Evolutionary conservation across 2,113 vertebrate species (phyloP).

Genomic region (Bos javanicus): DNA sequence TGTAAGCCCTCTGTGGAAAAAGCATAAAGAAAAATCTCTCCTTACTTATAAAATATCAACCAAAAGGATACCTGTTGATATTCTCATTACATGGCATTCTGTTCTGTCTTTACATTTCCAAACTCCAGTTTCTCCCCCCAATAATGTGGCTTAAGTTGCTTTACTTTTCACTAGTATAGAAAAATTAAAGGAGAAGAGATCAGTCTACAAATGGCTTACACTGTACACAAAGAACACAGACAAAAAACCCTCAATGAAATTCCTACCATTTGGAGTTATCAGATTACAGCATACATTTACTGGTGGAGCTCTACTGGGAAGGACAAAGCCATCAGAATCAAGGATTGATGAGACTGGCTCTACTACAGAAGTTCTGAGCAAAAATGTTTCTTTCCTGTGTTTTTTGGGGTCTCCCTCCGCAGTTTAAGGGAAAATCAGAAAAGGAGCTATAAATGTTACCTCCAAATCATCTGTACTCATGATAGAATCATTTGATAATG

Average conservation of each 20-base stretch:
- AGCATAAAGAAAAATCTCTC: neutral
- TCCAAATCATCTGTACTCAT: neutral
- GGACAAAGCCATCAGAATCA: conserved; percentile 17
- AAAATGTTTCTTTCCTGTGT: neutral
- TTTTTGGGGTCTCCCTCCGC: neutral
- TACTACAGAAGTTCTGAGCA: neutral
- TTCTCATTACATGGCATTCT: neutral
- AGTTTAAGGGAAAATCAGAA: neutral
- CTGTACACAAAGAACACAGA: neutral
- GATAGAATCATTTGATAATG: neutral
- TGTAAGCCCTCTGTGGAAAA: neutral
- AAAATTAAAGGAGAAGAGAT: neutral
- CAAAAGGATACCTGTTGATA: neutral
- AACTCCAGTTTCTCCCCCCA: conserved; percentile 17
- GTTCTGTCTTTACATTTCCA: neutral
- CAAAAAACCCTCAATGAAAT: neutral
- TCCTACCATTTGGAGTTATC: neutral
- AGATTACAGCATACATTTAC: neutral
- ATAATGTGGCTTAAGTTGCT: neutral
- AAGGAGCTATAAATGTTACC: neutral
- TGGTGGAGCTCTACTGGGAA: neutral
- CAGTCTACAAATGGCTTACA: neutral
- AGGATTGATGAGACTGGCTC: neutral
- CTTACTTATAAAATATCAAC: conserved; percentile 7
- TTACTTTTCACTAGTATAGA: neutral